A percentile compares a stretch with the other conserved stretches of the same genome.
Conservation (phyloP, 2,888 invertebrate species). For the Cybosia mesomella region DNA sequence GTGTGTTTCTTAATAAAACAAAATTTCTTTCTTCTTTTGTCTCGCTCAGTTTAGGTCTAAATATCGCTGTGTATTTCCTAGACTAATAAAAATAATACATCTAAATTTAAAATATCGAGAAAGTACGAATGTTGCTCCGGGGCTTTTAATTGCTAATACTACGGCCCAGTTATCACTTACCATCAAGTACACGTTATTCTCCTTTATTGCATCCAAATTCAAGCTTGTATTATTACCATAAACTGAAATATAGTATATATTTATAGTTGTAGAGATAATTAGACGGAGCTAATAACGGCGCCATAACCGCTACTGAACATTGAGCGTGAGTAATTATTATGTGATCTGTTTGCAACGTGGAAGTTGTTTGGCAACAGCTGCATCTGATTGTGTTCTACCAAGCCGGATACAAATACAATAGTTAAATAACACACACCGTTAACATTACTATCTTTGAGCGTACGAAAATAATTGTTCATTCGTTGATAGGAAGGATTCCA, state of each 20-base stretch:
- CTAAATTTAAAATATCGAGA: too few relatives aligned
- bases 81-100: too few relatives aligned
- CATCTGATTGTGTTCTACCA: conserved; percentile 16
- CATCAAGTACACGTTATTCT: too few relatives aligned
- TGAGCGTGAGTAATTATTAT: conserved; percentile 17
- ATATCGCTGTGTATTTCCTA: too few relatives aligned
- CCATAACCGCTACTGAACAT: not conserved
- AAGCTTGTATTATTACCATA: not conserved
- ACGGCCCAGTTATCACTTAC: too few relatives aligned
- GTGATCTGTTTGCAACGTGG: conserved; percentile 17
- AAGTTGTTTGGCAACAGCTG: conserved; percentile 22
- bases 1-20: too few relatives aligned
- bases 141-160: too few relatives aligned
- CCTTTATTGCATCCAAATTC: too few relatives aligned
- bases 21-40: too few relatives aligned
- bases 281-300: not conserved
- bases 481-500: not conserved
- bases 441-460: not conserved
- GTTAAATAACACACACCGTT: not conserved
- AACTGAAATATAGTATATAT: not conserved
- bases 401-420: not conserved
- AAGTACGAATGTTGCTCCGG: too few relatives aligned
- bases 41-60: too few relatives aligned
- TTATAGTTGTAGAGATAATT: not conserved
- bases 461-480: not conserved